These are phyloP conservation scores for Nemopilema nomurai DNA, from an alignment of 30 jellyfish, hydroid and myxozoan species.

Conservation along the genomic window DNA sequence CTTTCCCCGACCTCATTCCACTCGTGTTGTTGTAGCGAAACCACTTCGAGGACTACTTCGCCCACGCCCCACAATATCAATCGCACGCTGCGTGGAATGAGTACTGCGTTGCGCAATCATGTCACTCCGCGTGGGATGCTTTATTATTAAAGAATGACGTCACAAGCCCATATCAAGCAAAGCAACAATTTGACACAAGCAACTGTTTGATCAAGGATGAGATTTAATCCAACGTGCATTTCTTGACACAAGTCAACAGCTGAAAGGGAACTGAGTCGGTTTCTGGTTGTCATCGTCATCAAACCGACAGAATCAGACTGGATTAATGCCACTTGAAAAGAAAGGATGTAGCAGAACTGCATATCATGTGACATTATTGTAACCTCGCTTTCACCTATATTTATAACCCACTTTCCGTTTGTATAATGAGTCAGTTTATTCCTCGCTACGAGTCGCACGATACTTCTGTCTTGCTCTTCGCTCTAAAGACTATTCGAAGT, in stretches of 20 bases:
- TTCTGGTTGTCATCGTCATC: not conserved
- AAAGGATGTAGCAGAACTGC: not conserved
- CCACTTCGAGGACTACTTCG: no score
- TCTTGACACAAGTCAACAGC: not conserved
- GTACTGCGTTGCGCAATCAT: no score
- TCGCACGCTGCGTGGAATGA: no score
- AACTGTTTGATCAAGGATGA: no score
- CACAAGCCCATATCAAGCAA: no score
- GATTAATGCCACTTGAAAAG: no score
- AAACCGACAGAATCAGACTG: not conserved
- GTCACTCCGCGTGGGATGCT: no score
- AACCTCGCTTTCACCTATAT: not conserved
- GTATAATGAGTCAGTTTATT: not conserved
- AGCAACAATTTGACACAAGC: no score
- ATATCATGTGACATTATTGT: not conserved
- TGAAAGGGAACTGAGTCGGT: not conserved
- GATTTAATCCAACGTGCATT: not conserved
- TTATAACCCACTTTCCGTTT: not conserved
- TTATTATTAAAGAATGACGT: no score
- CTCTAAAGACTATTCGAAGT: not conserved
- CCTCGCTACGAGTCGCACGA: not conserved
- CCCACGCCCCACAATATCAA: no score
- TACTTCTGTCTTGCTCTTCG: not conserved
- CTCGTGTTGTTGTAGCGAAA: no score
- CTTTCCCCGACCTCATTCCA: no score